Base-by-base conservation (phyloP, 1,140 invertebrate genomes). In the Sinonovacula constricta region DNA sequence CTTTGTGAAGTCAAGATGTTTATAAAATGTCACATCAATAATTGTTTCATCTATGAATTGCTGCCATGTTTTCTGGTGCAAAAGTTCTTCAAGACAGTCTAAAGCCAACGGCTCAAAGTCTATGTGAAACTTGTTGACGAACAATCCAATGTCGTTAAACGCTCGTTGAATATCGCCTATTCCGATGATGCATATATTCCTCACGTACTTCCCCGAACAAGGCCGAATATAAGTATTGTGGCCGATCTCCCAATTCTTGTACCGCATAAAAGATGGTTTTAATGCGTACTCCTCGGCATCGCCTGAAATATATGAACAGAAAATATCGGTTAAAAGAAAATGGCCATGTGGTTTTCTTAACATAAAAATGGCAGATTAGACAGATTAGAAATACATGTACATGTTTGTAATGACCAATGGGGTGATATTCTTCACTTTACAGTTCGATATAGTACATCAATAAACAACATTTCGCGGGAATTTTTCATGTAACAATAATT, bases 141-240 rank as follows among this genome's bases (percentile, higher is more conserved):
- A 87, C 30, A 88, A 51, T 65, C 85, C 87, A 28, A 65, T 70
- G 57, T 83, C 71, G n/a, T 45, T 67, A 7, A 69, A 74, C n/a
- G 87, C 68, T 24, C 57, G 30, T 1, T 83, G 77, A 0, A 91
- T 74, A 70, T 91, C 88, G 24, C 84, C 85, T 30, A 87, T 77
- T 10, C 85, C 86, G 33, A 88, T 83, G 4, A 90, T 81, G 71
- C 89, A 90, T 28, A 90, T 83, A 10, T 59, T 56, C 3, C 88
- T 70, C 0, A 83, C 83, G n/a, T 74, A 76, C n/a, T 82, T 78
- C 0, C 84, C 85, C 4, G 59, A 36, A 65, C 85, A 87, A 1
- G 63, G 75, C 36, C 66, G 70, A 22, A 67, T 62, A 49, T 75
- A 84, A 0, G 80, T 76, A 26, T 45, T 45, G 12, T 54, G 69